Conservation (phyloP, 2,888 invertebrate species). For the Cordilura impudica region DNA sequence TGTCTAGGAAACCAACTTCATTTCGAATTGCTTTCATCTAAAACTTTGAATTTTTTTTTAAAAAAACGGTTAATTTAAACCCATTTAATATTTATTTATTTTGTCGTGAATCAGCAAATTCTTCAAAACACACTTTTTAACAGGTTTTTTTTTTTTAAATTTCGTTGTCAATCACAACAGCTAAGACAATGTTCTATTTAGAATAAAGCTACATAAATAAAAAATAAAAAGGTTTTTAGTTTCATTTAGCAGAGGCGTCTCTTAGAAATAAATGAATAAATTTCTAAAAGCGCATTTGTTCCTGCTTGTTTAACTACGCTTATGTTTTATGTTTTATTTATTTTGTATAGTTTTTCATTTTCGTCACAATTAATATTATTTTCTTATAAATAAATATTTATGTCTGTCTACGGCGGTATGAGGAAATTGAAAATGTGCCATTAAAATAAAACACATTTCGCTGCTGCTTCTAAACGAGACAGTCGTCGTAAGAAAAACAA, state of each 20-base stretch:
- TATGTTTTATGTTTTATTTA: background rate
- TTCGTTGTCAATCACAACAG: background rate
- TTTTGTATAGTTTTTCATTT: too few species aligned
- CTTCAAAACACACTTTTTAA: background rate
- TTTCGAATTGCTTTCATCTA: too few species aligned
- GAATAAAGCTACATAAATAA: too few species aligned
- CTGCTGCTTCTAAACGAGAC: background rate
- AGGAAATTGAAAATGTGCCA: background rate
- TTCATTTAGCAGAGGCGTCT: background rate
- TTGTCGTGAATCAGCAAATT: slow-evolving; percentile 16
- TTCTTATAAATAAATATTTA: background rate
- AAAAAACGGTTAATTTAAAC: too few species aligned
- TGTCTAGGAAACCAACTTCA: too few species aligned
- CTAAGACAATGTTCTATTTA: background rate
- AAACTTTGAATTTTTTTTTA: too few species aligned
- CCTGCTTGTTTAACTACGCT: background rate
- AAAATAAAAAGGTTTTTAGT: background rate
- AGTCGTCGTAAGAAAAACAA: background rate
- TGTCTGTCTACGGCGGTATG: background rate
- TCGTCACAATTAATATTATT: background rate
- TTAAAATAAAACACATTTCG: background rate
- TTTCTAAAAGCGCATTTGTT: too few species aligned
- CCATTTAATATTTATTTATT: too few species aligned
- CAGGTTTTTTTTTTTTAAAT: too few species aligned
- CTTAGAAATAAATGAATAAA: background rate